Base-by-base conservation (phyloP, 1,140 invertebrate species). In the Bicyclus anynana region DNA sequence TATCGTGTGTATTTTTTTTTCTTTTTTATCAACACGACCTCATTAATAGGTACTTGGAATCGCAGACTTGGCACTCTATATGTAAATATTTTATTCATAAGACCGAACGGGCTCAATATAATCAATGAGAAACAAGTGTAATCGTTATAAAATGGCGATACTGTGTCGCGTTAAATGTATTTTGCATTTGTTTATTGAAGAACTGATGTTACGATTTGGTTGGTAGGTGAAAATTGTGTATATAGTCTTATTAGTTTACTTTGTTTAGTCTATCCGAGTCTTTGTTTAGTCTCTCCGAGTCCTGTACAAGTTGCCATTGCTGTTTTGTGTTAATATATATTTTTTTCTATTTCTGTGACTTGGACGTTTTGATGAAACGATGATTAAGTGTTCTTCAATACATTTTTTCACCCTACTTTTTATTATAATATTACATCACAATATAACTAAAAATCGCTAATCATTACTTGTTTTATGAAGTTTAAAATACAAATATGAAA, bases 291-390 rank as follows among this genome's bases (percentile, higher is more conserved):
- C 69, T 60, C 52, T 67, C 61, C 71, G n/a, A 72, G 67, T 77
- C 73, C 72, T 74, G 59, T 64, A 74, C 62, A 62, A 70, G 76
- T 77, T 84, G 80, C 77, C 82, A 84, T 82, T 74, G 68, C 68
- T 52, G 63, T 66, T 67, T 71, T 67, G 53, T 60, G 21, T 42
- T 44, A n/a, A n/a, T n/a, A n/a, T n/a, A n/a, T n/a, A n/a, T 53
- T 29, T 53, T 53, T 42, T 29, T 62, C 48, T 21, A 46, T 23
- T 37, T 27, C 40, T 20, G 20, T 48, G 13, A 53, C 52, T 44
- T 46, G 13, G 27, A 20, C 46, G 10, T 37, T 48, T 26, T 14
- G 44, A 59, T 33, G 18, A 44, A 44, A 52, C 55, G 37, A 46
- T 51, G 54, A 20, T 20, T n/a, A n/a, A 14, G 27, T 3, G n/a